These are phyloP conservation scores for Ormyrus pomaceus DNA, from an alignment of 2,888 invertebrate genomes.

Conservation along the genomic window DNA sequence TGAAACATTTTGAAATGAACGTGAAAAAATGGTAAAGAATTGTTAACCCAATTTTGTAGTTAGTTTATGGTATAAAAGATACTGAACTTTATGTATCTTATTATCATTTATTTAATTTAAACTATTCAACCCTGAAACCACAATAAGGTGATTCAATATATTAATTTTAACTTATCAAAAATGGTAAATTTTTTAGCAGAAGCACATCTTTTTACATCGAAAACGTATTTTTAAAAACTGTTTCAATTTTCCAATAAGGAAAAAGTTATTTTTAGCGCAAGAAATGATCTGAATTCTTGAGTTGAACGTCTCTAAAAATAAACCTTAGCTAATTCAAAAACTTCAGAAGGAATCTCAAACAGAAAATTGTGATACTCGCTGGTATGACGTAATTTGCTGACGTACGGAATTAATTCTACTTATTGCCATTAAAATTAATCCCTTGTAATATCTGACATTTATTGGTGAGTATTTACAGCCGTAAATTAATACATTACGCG, in stretches of 20 bases:
- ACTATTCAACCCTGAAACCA: too few species aligned
- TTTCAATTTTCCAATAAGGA: background rate
- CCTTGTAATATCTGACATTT: constrained; percentile 18
- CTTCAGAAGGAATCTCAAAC: constrained; percentile 22
- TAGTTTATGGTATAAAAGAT: too few species aligned
- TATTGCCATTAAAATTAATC: constrained; percentile 31
- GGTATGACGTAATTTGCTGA: constrained; percentile 37
- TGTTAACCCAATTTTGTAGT: too few species aligned
- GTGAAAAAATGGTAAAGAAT: too few species aligned
- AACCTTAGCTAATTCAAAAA: constrained; percentile 27
- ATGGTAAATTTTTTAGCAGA: too few species aligned
- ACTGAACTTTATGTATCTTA: too few species aligned
- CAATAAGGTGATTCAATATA: too few species aligned
- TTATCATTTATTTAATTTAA: too few species aligned
- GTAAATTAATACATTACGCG: constrained; percentile 2
- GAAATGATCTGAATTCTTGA: background rate
- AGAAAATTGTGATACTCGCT: background rate
- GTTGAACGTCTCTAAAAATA: constrained; percentile 15
- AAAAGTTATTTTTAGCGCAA: background rate
- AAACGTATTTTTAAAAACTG: too few species aligned
- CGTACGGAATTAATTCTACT: constrained; percentile 12
- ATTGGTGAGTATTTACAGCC: constrained; percentile 25
- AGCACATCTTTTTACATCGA: too few species aligned
- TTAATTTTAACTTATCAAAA: too few species aligned
- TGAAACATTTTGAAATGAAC: too few species aligned